A percentile compares a stretch with the other conserved stretches of the same genome.
These are phyloP conservation scores for Macrosteles quadrilineatus DNA, from an alignment of 1,140 invertebrate genomes.

Conservation along the genomic window DNA sequence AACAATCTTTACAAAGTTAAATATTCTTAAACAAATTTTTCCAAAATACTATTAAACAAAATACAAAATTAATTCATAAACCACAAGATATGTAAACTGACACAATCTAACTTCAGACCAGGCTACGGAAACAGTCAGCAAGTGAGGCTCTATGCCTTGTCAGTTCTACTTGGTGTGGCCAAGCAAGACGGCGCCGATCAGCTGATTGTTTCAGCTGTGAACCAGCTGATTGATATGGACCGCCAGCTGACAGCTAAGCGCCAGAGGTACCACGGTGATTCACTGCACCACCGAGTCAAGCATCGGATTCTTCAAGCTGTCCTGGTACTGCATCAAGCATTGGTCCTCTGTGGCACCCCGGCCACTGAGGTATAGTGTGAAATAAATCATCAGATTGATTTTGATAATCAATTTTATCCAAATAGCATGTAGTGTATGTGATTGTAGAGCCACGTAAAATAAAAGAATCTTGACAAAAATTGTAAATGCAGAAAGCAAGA, in stretches of 20 bases:
- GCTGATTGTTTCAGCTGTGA: neutral
- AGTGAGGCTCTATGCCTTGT: neutral
- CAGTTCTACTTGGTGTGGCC: neutral
- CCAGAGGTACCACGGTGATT: conserved; percentile 56
- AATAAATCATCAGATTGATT: no score
- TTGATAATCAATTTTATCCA: no score
- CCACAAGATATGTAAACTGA: no score
- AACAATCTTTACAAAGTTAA: no score
- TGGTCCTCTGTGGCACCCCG: conserved; percentile 39
- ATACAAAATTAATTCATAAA: no score
- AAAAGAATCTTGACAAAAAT: no score
- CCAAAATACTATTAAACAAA: no score
- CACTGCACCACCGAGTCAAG: conserved; percentile 54
- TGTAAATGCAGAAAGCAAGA: no score
- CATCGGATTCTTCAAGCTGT: conserved; percentile 55
- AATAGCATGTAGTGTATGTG: no score
- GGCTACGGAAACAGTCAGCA: neutral
- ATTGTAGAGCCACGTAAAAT: no score
- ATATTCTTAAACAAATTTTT: no score
- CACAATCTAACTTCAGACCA: no score
- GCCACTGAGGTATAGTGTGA: conserved; percentile 42
- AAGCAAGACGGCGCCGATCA: neutral
- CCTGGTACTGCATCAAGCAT: conserved; percentile 52
- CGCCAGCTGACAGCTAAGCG: neutral
- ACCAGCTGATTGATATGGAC: neutral